Evolutionary conservation across 1,140 invertebrate genomes (phyloP).

Genomic region (Epicauta chinensis): DNA sequence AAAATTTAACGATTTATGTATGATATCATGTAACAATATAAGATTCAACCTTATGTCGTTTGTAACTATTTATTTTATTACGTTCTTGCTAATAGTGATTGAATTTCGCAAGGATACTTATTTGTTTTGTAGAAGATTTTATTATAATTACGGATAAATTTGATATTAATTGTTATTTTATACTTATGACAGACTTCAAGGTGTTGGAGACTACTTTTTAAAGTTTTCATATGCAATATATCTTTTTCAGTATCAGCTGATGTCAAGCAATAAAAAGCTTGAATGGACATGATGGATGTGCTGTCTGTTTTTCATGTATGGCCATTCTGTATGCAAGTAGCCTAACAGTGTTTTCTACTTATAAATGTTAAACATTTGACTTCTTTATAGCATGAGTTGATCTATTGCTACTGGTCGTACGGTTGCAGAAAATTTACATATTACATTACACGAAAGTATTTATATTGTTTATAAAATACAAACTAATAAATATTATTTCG

Average conservation of each 20-base stretch:
- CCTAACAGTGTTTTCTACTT: conserved; percentile 2
- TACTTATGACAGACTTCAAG: no score
- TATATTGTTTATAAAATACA: not conserved
- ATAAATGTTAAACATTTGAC: conserved; percentile 17
- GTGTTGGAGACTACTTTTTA: no score
- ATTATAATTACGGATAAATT: no score
- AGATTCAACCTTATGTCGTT: no score
- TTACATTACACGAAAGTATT: not conserved
- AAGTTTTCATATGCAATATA: conserved; percentile 2
- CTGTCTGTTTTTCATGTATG: conserved; percentile 1
- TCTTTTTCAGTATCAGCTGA: not conserved
- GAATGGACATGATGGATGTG: conserved; percentile 9
- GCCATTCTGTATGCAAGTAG: conserved; percentile 13
- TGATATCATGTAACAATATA: no score
- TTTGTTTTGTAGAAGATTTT: no score
- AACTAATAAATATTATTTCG: conserved; percentile 2
- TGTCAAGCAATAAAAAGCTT: not conserved
- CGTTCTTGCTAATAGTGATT: no score
- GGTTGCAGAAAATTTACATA: conserved; percentile 17
- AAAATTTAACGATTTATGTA: no score
- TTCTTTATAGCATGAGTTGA: conserved; percentile 15
- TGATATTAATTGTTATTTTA: no score
- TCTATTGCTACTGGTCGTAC: conserved; percentile 19
- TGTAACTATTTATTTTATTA: no score
- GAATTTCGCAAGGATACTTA: no score